phyloP scores from a whole-genome alignment of 1,140 invertebrate species.

The Agraylea sexmaculata region DNA sequence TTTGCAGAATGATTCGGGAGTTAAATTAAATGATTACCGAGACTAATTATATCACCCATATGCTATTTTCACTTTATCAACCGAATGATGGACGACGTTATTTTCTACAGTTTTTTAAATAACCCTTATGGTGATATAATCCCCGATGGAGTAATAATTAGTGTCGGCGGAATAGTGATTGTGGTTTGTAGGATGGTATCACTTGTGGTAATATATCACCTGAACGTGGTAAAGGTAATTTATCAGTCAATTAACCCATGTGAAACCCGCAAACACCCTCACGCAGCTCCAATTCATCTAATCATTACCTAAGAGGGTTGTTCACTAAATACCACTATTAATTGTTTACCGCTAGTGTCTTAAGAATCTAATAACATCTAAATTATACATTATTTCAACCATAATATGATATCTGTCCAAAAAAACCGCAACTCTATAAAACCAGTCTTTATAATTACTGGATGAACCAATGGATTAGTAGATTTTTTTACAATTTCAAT shows the following conservation, averaged over 20 bases:
- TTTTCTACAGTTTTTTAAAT: slow-evolving; percentile 5
- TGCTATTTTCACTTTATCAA: neutral
- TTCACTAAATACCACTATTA: slow-evolving; percentile 1
- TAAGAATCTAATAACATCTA: neutral
- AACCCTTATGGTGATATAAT: neutral
- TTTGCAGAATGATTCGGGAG: too few species aligned
- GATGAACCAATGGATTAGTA: too few species aligned
- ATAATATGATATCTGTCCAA: too few species aligned
- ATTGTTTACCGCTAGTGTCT: slow-evolving; percentile 1
- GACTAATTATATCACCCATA: too few species aligned
- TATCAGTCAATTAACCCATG: slow-evolving; percentile 18
- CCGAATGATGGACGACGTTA: neutral
- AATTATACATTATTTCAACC: too few species aligned
- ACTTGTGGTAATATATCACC: slow-evolving; percentile 1
- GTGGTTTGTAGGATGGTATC: neutral
- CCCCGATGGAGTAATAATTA: too few species aligned
- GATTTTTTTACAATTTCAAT: too few species aligned
- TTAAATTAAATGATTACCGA: too few species aligned
- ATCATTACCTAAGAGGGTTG: neutral
- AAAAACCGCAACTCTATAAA: too few species aligned
- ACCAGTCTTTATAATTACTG: too few species aligned
- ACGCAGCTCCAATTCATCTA: neutral
- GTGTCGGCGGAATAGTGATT: too few species aligned
- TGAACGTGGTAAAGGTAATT: slow-evolving; percentile 14
- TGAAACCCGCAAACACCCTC: slow-evolving; percentile 8